Percentiles rank a stretch among this genome's conserved stretches.
phyloP scores from a whole-genome alignment of 2,888 invertebrate genomes.

The Caenorhabditis macrosperma region DNA sequence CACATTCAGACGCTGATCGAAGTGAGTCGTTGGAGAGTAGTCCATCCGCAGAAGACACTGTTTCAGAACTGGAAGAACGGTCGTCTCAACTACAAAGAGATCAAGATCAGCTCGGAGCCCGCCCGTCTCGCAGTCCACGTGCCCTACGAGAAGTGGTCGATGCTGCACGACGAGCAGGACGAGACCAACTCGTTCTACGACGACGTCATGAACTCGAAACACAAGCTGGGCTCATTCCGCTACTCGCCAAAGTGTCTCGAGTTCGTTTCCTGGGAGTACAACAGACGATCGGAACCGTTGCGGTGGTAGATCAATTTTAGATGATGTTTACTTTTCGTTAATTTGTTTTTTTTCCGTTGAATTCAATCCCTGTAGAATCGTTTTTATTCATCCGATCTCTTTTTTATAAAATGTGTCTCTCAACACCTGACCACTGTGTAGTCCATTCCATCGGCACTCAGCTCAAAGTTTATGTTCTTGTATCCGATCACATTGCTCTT shows the following conservation, averaged over 20 bases:
- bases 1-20: slow-evolving; percentile 23
- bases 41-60: background rate
- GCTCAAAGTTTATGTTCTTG: slow-evolving; percentile 62
- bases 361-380: background rate
- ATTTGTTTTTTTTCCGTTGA: background rate
- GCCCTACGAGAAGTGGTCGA: slow-evolving; percentile 13
- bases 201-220: background rate
- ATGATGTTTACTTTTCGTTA: background rate
- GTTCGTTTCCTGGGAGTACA: slow-evolving; percentile 17
- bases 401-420: background rate
- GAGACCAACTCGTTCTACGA: slow-evolving; percentile 14
- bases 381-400: slow-evolving; percentile 5
- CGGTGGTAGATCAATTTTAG: background rate
- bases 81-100: slow-evolving; percentile 8
- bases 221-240: slow-evolving; percentile 7
- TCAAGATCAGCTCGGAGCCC: slow-evolving; percentile 15
- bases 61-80: slow-evolving; percentile 29
- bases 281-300: background rate
- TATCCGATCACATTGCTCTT: slow-evolving; percentile 58
- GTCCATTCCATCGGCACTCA: slow-evolving; percentile 35
- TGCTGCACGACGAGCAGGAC: background rate
- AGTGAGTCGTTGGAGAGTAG: background rate
- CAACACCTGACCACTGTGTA: slow-evolving; percentile 37
- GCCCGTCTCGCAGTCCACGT: background rate
- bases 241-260: slow-evolving; percentile 28